Percentiles rank a stretch among this genome's conserved stretches.
Evolutionary conservation across 2,888 invertebrate genomes (phyloP).

Genomic region (Phortica okadai): DNA sequence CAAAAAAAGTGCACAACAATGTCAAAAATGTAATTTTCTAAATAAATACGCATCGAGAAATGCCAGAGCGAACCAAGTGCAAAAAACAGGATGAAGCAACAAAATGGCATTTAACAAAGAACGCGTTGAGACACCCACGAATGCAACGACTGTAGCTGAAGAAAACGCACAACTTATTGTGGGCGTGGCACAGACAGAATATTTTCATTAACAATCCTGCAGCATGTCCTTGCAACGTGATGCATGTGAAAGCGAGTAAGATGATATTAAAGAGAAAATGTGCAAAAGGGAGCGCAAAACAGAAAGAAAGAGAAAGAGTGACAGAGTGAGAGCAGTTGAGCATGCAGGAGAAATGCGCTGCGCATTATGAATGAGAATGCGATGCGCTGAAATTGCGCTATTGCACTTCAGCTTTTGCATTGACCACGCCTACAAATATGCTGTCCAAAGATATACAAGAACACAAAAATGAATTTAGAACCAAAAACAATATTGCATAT

Average conservation of each 20-base stretch:
- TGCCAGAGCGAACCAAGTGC: neutral
- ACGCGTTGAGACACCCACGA: neutral
- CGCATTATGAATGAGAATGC: neutral
- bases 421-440: neutral
- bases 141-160: neutral
- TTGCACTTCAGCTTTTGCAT: neutral
- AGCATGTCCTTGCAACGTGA: neutral
- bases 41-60: conserved; percentile 20
- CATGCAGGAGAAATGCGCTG: conserved; percentile 1
- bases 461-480: neutral
- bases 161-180: neutral
- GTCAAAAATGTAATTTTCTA: conserved; percentile 31
- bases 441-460: neutral
- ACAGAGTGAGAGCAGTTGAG: neutral
- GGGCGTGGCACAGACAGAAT: neutral
- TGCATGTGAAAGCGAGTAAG: neutral
- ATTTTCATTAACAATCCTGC: neutral
- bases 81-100: neutral
- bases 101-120: neutral
- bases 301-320: neutral
- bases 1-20: conserved; percentile 21
- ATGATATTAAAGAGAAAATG: neutral
- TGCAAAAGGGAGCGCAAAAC: neutral
- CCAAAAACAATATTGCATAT: neutral
- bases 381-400: neutral